Evolutionary conservation across 2,797 vertebrate genomes (phyloP), one percentile per base, ranked within the genome.

Genomic region (Oreonectes daqikongensis): DNA sequence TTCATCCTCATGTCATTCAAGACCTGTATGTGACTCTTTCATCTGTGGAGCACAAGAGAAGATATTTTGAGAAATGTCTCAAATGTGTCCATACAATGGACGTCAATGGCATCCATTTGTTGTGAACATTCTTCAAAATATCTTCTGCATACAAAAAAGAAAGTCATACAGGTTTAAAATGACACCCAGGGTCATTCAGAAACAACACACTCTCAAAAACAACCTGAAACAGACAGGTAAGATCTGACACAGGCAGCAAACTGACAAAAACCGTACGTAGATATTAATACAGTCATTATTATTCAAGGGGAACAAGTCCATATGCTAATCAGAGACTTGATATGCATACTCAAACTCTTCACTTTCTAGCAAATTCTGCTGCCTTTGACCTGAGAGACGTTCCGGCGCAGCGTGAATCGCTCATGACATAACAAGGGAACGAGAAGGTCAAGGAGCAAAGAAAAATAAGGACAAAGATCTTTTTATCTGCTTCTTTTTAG

Each of bases 201-300:
- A 18, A 46, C 17, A 42, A 42, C 40, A 42, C 3, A 11, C 8
- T 10, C 8, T 35, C 8, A 35, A 35, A 35, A 10, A 35, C 35
- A 35, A 35, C 3, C 17, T 14, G 14, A 50, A 32, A 52, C 0
- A 15, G 30, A 64, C n/a, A 61, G 26, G 1, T 20, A 50, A 5
- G 9, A 57, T 55, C 60, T 40, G n/a, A 53, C 24, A 74, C 22
- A 74, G 32, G 66, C 52, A 57, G 35, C 24, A 57, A 75, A 67
- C 73, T 57, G 57, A 64, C 67, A 67, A 44, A 75, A 74, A 65
- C 48, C n/a, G 32, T 35, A 67, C 53, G 44, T 46, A 75, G 73
- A 75, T 75, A 66, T 75, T 67, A 75, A 66, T 65, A 73, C 50
- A 75, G 63, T 46, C 64, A 67, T 57, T 67, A 67, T 67, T 75